Evolutionary conservation across 2,888 invertebrate species (phyloP).

Genomic region (Hesperia comma): DNA sequence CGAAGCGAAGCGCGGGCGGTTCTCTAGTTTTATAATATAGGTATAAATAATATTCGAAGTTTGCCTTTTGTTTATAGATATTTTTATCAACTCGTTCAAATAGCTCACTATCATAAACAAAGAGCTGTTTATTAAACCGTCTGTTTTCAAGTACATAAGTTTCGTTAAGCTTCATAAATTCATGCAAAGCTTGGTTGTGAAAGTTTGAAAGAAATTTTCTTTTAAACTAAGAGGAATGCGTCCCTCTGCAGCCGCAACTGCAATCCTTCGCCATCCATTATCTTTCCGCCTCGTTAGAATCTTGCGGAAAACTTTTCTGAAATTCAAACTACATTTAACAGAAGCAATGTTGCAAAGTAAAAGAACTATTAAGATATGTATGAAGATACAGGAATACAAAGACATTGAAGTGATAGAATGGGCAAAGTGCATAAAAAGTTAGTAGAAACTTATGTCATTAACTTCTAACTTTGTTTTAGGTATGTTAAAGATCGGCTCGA

Average conservation of each 20-base stretch:
- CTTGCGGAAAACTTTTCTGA: constrained; percentile 39
- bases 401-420: not conserved
- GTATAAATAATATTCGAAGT: too few species aligned
- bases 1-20: too few species aligned
- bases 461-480: too few species aligned
- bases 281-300: constrained; percentile 46
- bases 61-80: too few species aligned
- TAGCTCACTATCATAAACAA: not conserved
- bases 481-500: too few species aligned
- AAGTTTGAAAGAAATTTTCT: constrained; percentile 24
- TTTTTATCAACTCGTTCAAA: too few species aligned
- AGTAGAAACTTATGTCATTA: too few species aligned
- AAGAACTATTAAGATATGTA: constrained; percentile 6
- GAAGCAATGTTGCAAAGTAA: constrained; percentile 20
- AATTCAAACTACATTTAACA: constrained; percentile 24
- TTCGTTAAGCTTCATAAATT: constrained; percentile 14
- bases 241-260: constrained; percentile 40
- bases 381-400: constrained; percentile 12
- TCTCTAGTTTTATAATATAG: too few species aligned
- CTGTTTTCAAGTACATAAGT: constrained; percentile 15
- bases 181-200: constrained; percentile 12
- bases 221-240: constrained; percentile 27
- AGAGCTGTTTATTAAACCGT: constrained; percentile 9
- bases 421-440: too few species aligned
- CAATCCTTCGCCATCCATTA: constrained; percentile 47